Evolutionary conservation across 1,140 invertebrate species (phyloP), one percentile per base, ranked within the genome.

Genomic region (Microplitis demolitor): DNA sequence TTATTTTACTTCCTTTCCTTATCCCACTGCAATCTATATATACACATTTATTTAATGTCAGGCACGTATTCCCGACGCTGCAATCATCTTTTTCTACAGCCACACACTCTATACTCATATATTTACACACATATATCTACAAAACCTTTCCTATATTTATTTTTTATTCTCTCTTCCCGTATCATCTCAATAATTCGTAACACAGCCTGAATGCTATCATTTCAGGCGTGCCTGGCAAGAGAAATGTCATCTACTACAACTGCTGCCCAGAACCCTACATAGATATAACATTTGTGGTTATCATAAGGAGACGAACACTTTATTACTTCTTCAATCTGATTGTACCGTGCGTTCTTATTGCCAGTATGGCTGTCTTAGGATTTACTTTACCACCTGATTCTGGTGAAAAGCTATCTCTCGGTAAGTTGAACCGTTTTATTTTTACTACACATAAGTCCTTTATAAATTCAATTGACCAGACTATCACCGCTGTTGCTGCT

Each of bases 321-420:
- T 99, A 99, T 89, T 99, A 99, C 90, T 98, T 98, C 88, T 99
- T 99, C 91, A 99, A 99, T 90, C 91, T 99, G 80, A 99, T 99
- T 85, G 97, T 99, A 80, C 98, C 98, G 71, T 99, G 98, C 88
- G 96, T 99, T 71, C 92, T 99, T 82, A 97, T 99, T 82, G 97
- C 97, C 71, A 98, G 97, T 71, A 97, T 99, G 95, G 98, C 98
- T 63, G 91, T 99, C 71, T 89, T 99, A 78, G 97, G 97, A 45
- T 99, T 99, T 89, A 98, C 97, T 61, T 89, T 99, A 79, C 98
- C 98, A 67, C 97, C 98, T 37, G 97, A 99, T 83, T 99, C 97
- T 54, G 98, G 98, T 78, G 98, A 99, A 88, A 99, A 99, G 89
- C 91, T 99, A 78, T 98, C 97, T 71, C 89, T 99, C 87, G 98